Evolutionary conservation across 2,113 vertebrate species (phyloP).

Genomic region (Henicopernis longicauda): DNA sequence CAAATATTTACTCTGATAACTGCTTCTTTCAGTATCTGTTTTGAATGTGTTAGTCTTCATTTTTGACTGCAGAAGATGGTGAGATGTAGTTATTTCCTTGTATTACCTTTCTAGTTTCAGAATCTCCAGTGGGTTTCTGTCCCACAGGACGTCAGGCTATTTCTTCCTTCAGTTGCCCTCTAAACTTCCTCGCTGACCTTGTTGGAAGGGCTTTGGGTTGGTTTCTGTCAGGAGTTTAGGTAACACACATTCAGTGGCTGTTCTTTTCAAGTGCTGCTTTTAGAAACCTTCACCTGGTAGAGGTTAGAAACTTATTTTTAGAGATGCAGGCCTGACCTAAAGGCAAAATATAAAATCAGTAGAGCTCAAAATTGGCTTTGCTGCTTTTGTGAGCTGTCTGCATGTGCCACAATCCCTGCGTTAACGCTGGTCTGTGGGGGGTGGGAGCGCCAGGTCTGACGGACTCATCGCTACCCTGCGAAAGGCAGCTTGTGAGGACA

Average conservation of each 20-base stretch:
- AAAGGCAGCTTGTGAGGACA: not conserved
- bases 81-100: not conserved
- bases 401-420: not conserved
- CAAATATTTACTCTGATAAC: not conserved
- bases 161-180: not conserved
- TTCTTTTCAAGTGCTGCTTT: not conserved
- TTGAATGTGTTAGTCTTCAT: not conserved
- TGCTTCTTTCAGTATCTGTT: not conserved
- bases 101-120: not conserved
- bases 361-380: constrained; percentile 40
- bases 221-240: not conserved
- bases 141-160: not conserved
- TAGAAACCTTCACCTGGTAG: not conserved
- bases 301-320: constrained; percentile 52
- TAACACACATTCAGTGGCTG: not conserved
- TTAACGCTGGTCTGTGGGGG: not conserved
- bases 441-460: not conserved
- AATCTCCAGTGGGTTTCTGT: not conserved
- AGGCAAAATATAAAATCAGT: constrained; percentile 52
- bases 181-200: not conserved
- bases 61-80: not conserved
- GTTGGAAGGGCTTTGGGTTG: not conserved
- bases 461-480: fast-evolving
- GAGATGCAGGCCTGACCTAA: constrained; percentile 9
- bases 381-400: not conserved